Evolutionary conservation across 2,888 invertebrate species (phyloP).

Genomic region (Lamproptera curius): DNA sequence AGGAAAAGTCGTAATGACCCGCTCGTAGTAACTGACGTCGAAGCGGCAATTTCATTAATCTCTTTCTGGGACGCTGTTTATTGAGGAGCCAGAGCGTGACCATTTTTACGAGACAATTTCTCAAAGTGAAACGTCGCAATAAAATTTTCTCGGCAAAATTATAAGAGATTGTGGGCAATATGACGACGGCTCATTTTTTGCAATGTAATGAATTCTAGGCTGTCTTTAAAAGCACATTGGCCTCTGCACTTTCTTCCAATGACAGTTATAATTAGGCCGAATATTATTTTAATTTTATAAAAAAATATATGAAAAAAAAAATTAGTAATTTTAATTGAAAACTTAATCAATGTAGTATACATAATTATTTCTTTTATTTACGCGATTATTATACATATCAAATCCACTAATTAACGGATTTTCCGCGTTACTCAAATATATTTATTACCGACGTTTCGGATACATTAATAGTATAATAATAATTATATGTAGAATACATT

Average conservation of each 20-base stretch:
- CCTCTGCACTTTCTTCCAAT: background rate
- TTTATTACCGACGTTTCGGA: too few species aligned
- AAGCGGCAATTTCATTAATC: conserved; percentile 10
- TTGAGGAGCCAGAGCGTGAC: background rate
- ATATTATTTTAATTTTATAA: too few species aligned
- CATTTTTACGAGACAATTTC: conserved; percentile 1
- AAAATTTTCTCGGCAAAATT: background rate
- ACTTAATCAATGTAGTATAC: too few species aligned
- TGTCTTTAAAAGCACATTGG: background rate
- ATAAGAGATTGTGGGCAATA: background rate
- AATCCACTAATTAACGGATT: too few species aligned
- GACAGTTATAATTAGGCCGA: too few species aligned
- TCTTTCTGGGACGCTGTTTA: conserved; percentile 4
- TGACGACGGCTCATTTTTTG: background rate
- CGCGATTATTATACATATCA: too few species aligned
- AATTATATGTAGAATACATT: too few species aligned
- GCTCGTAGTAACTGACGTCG: background rate
- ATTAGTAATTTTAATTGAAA: too few species aligned
- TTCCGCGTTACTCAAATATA: too few species aligned
- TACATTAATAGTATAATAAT: too few species aligned
- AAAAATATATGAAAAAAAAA: too few species aligned
- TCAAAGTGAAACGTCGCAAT: background rate
- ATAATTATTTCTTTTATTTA: too few species aligned
- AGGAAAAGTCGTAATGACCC: conserved; percentile 7
- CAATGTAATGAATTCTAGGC: background rate